Conservation (phyloP, 1,140 invertebrate genomes). For the Campoletis sonorensis region DNA sequence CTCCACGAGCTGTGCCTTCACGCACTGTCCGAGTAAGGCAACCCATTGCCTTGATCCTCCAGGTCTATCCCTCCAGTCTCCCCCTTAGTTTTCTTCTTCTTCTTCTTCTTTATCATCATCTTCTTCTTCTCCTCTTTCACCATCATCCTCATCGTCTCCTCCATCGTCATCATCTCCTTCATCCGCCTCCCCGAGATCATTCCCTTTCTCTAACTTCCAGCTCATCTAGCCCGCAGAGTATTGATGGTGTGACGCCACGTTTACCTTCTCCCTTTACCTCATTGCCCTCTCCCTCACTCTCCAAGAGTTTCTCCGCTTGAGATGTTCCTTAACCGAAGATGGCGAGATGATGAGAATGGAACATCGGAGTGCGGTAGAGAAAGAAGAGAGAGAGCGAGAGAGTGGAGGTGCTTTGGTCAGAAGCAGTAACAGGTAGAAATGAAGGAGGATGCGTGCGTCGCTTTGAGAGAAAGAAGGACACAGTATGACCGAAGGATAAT, state of each 20-base stretch:
- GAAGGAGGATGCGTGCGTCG: background rate
- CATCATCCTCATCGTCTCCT: background rate
- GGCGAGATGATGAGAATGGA: constrained; percentile 38
- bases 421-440: constrained; percentile 15
- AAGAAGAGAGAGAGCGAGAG: no score
- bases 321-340: constrained; percentile 24
- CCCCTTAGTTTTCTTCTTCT: no score
- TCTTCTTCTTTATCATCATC: background rate
- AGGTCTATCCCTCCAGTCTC: background rate
- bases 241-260: constrained; percentile 2
- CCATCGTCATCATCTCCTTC: background rate
- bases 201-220: background rate
- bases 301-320: background rate
- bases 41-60: constrained; percentile 42
- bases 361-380: background rate
- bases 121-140: background rate
- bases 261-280: background rate
- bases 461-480: constrained; percentile 25
- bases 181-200: background rate
- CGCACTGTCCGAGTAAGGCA: constrained; percentile 21
- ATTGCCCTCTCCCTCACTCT: background rate
- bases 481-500: constrained; percentile 59
- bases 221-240: background rate
- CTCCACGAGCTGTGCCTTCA: constrained; percentile 50
- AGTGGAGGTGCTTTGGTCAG: background rate